Conservation (phyloP, 2,888 invertebrate species). For the Caenorhabditis angaria region DNA sequence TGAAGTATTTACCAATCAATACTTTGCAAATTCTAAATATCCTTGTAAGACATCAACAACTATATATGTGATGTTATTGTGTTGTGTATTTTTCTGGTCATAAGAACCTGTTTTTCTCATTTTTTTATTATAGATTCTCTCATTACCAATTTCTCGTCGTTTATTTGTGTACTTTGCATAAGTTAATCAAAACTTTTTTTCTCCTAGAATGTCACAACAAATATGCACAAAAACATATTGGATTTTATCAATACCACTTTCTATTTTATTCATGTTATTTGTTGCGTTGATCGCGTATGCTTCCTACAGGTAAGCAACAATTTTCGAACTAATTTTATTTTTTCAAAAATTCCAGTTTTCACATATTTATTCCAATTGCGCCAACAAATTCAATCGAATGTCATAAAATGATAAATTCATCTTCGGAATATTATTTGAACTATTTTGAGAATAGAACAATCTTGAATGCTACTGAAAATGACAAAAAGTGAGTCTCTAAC, state of each 20-base stretch:
- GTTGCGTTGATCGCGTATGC: constrained; percentile 31
- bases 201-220: constrained; percentile 13
- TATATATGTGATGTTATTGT: background rate
- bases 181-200: background rate
- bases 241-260: constrained; percentile 28
- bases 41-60: background rate
- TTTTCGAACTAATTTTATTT: constrained; percentile 1
- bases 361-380: constrained; percentile 40
- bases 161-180: background rate
- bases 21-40: too few species aligned
- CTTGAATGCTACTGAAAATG: constrained; percentile 19
- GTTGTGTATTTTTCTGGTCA: background rate
- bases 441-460: constrained; percentile 47
- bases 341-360: constrained; percentile 35
- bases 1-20: too few species aligned
- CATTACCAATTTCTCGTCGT: background rate
- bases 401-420: constrained; percentile 25
- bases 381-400: constrained; percentile 38
- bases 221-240: constrained; percentile 38
- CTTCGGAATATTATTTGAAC: constrained; percentile 15
- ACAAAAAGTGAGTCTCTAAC: constrained; percentile 25
- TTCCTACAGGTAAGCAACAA: constrained; percentile 23
- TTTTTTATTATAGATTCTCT: background rate
- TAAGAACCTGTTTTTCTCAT: background rate
- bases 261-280: constrained; percentile 20